Evolutionary conservation across 2,113 vertebrate species (phyloP).

Genomic region (Pelecanus crispus): DNA sequence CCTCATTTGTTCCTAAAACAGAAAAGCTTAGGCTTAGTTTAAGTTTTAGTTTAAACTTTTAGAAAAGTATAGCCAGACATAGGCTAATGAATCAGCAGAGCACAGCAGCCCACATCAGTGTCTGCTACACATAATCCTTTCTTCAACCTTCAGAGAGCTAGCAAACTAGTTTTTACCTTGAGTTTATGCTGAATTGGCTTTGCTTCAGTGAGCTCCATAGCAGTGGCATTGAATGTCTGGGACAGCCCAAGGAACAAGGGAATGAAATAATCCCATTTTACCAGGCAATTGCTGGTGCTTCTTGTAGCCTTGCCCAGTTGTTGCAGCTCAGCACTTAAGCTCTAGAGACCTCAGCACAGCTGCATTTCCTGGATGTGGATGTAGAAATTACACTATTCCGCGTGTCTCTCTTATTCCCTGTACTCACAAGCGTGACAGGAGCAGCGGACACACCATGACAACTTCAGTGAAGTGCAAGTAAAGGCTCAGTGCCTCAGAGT

Average conservation of each 20-base stretch:
- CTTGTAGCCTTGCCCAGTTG: not conserved
- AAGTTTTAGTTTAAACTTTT: not conserved
- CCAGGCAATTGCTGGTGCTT: not conserved
- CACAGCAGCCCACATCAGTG: not conserved
- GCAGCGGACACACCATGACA: not conserved
- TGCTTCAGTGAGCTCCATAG: not conserved
- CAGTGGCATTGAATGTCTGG: not conserved
- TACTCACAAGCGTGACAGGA: not conserved
- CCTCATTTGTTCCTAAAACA: not conserved
- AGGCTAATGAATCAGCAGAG: not conserved
- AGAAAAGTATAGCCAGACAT: not conserved
- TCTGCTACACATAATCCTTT: not conserved
- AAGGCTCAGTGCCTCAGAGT: not conserved
- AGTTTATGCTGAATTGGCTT: not conserved
- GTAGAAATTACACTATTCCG: not conserved
- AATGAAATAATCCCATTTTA: not conserved
- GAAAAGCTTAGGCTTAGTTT: not conserved
- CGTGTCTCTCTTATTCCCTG: rapidly evolving
- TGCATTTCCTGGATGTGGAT: not conserved
- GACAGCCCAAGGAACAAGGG: not conserved
- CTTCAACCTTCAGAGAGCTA: not conserved
- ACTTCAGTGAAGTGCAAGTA: not conserved
- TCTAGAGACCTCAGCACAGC: not conserved
- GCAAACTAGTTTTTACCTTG: not conserved
- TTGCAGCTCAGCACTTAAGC: not conserved